Evolutionary conservation across 1,140 invertebrate species (phyloP).

Genomic region (Neodiprion pinetum): DNA sequence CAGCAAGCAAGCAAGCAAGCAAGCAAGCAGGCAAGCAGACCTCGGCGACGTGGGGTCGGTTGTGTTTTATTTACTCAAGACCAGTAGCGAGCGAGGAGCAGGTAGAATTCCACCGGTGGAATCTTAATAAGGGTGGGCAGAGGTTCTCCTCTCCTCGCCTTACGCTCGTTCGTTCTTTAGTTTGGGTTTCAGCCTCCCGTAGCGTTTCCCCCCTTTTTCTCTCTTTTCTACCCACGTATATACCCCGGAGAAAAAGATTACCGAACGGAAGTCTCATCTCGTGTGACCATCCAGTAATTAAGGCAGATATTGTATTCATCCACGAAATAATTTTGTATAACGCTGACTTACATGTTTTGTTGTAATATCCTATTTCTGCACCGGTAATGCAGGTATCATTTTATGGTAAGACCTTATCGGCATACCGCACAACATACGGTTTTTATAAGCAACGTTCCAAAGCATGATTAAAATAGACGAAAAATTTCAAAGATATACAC

Average conservation of each 20-base stretch:
- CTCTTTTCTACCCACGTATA: conserved; percentile 1
- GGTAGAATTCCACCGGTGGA: conserved; percentile 62
- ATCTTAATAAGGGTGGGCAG: conserved; percentile 62
- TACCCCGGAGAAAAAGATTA: conserved; percentile 23
- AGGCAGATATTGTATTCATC: too few relatives aligned
- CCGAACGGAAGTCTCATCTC: conserved; percentile 27
- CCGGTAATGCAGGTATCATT: too few relatives aligned
- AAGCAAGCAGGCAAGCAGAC: conserved; percentile 32
- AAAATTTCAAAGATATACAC: too few relatives aligned
- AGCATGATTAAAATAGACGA: too few relatives aligned
- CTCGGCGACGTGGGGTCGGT: conserved; percentile 45
- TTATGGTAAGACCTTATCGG: too few relatives aligned
- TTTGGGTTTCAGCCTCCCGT: not conserved
- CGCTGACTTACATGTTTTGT: too few relatives aligned
- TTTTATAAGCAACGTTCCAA: too few relatives aligned
- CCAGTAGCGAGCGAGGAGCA: conserved; percentile 58
- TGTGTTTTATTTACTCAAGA: conserved; percentile 63
- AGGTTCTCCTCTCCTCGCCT: conserved; percentile 42
- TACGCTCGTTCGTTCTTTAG: too few relatives aligned
- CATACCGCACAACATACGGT: too few relatives aligned
- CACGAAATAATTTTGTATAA: too few relatives aligned
- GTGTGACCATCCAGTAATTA: not conserved
- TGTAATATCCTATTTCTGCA: too few relatives aligned
- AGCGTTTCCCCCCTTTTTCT: conserved; percentile 18
- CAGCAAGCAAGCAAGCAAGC: conserved; percentile 10